Conservation (phyloP, 2,888 invertebrate species). For the Caenorhabditis sulstoni region DNA sequence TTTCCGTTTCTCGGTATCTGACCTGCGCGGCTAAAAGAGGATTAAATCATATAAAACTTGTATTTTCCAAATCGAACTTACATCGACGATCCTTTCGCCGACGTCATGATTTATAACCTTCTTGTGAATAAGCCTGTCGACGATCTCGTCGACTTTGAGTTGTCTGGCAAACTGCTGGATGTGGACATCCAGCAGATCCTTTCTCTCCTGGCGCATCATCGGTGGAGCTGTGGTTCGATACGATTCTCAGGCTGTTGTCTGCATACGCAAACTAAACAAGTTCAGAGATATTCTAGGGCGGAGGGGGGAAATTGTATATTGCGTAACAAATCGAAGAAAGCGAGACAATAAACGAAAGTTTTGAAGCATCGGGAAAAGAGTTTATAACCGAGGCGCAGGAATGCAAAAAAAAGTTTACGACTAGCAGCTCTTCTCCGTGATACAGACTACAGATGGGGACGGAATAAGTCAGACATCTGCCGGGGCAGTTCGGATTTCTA, state of each 20-base stretch:
- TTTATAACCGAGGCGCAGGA: conserved; percentile 33
- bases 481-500: conserved; percentile 38
- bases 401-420: conserved; percentile 42
- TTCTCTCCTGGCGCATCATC: conserved; percentile 62
- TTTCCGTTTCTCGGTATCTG: conserved; percentile 43
- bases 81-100: conserved; percentile 44
- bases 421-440: conserved; percentile 10
- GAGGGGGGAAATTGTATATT: conserved; percentile 23
- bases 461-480: conserved; percentile 43
- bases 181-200: conserved; percentile 49
- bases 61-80: conserved; percentile 24
- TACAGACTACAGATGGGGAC: conserved; percentile 5
- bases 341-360: conserved; percentile 24
- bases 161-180: conserved; percentile 32
- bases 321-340: conserved; percentile 43
- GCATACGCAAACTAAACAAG: conserved; percentile 14
- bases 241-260: conserved; percentile 19
- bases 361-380: neutral
- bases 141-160: conserved; percentile 30
- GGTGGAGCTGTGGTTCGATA: conserved; percentile 11
- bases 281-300: conserved; percentile 15
- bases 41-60: too few relatives aligned
- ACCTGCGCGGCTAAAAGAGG: conserved; percentile 36
- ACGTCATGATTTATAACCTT: conserved; percentile 51
- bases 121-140: conserved; percentile 36